Base-by-base conservation (phyloP, 2,888 invertebrate species). In the Apotomis capreana region DNA sequence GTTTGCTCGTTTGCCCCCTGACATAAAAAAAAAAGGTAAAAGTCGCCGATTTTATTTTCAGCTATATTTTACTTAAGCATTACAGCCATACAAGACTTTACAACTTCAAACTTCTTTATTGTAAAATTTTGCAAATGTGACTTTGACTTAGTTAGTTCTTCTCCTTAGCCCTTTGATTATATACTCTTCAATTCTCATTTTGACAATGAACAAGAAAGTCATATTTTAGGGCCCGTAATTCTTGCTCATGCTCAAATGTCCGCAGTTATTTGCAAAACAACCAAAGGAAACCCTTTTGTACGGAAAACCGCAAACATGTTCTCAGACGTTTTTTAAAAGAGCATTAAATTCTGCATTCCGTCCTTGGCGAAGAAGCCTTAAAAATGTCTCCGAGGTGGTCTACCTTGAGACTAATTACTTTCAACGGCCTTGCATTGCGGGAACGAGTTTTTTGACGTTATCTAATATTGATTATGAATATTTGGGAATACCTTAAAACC, bases 301-400 rank as follows among this genome's bases (percentile, higher is more conserved):
- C 49, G 59, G 37, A 59, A 77, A 78, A 79, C 82, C 82, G 72
- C 80, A 81, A 76, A 63, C 62, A 68, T 62, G 76, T 67, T 76
- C 69, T 69, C 69, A n/a, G 60, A 60, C 68, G 61, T 40, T 69
- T 69, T 63, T 73, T 68, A 52, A 62, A 69, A 61, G 40, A 64
- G 69, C 55, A 59, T 26, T 26, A 26, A 26, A 26, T 70, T 63
- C 64, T 64, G 49, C 59, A 69, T 67, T 54, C 60, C 70, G 83
- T 85, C 84, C 84, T 83, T 84, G 81, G 68, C 71, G 69, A 71
- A 68, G 90, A 91, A 90, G 84, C 90, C 90, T 81, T 87, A 84
- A 81, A 84, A 81, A 77, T 83, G 80, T 82, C 83, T 78, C 78
- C 87, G 83, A 86, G 89, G 89, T 87, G 89, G 87, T 87, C 87